phyloP scores from a whole-genome alignment of 2,888 invertebrate genomes.

The Netelia inedita region DNA sequence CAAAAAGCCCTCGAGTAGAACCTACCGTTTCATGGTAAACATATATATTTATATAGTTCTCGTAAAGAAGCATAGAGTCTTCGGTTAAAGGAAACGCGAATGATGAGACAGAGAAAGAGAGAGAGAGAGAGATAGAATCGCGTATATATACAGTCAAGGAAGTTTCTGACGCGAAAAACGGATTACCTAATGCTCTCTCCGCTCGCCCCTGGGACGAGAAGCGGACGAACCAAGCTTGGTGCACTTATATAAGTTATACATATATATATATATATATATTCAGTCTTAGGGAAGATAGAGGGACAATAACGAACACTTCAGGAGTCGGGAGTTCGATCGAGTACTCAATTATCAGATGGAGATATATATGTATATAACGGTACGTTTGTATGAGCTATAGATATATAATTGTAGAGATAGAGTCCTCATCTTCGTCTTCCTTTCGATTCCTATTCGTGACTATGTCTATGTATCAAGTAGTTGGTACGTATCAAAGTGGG shows the following conservation, averaged over 20 bases:
- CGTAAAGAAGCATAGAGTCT: background rate
- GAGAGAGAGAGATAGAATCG: background rate
- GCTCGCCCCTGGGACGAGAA: constrained; percentile 47
- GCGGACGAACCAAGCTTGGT: constrained; percentile 32
- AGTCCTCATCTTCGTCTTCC: constrained; percentile 19
- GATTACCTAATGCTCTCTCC: constrained; percentile 53
- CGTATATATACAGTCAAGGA: background rate
- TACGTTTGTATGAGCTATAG: background rate
- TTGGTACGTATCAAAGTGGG: constrained; percentile 4
- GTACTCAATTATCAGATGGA: constrained; percentile 77
- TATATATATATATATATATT: background rate
- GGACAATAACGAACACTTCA: constrained; percentile 75
- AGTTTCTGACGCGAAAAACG: constrained; percentile 59
- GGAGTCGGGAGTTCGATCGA: constrained; percentile 80
- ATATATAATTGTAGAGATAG: background rate
- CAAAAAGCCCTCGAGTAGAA: constrained; percentile 18
- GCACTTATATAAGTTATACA: background rate
- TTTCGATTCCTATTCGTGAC: constrained; percentile 14
- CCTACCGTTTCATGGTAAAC: background rate
- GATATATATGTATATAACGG: constrained; percentile 13
- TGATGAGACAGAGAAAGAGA: constrained; percentile 13
- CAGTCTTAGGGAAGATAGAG: background rate
- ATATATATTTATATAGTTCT: background rate
- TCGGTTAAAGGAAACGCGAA: constrained; percentile 12
- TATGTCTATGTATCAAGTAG: constrained; percentile 6